Percentiles rank a stretch among this genome's conserved stretches.
phyloP scores from a whole-genome alignment of 2,888 invertebrate genomes.

The Cheilosia impressa region DNA sequence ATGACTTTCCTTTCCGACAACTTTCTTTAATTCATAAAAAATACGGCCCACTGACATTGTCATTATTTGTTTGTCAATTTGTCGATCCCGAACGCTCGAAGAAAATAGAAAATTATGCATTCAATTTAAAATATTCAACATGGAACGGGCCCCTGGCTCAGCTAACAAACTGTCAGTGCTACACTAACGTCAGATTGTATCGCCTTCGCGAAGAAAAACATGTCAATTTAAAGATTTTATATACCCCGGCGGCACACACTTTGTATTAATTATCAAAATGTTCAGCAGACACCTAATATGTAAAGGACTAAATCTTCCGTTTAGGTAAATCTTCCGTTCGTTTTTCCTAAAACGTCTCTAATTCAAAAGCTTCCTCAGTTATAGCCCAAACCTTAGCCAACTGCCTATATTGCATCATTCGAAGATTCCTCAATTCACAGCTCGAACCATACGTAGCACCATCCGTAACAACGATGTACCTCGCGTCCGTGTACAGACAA shows the following conservation, averaged over 20 bases:
- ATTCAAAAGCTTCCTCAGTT: not conserved
- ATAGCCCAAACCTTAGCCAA: conserved; percentile 17
- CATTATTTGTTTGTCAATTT: no score
- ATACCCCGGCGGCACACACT: not conserved
- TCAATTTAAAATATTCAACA: not conserved
- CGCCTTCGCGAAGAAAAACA: conserved; percentile 33
- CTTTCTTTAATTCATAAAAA: no score
- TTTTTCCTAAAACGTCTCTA: not conserved
- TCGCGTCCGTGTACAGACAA: conserved; percentile 54
- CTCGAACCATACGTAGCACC: conserved; percentile 58
- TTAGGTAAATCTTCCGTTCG: conserved; percentile 18
- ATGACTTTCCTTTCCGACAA: no score
- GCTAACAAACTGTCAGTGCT: conserved; percentile 5
- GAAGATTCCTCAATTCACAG: conserved; percentile 65
- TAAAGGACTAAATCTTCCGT: conserved; percentile 27
- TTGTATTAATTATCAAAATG: conserved; percentile 39
- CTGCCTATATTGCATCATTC: conserved; percentile 67
- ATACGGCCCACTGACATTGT: no score
- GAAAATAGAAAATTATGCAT: no score
- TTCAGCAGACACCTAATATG: conserved; percentile 32
- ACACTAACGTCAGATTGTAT: conserved; percentile 24
- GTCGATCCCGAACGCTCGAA: no score
- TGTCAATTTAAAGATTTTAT: conserved; percentile 29
- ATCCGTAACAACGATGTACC: conserved; percentile 29
- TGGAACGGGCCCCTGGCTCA: not conserved